Evolutionary conservation across 2,888 invertebrate species (phyloP), one percentile per base, ranked within the genome.

Genomic region (Cephonodes hylas): DNA sequence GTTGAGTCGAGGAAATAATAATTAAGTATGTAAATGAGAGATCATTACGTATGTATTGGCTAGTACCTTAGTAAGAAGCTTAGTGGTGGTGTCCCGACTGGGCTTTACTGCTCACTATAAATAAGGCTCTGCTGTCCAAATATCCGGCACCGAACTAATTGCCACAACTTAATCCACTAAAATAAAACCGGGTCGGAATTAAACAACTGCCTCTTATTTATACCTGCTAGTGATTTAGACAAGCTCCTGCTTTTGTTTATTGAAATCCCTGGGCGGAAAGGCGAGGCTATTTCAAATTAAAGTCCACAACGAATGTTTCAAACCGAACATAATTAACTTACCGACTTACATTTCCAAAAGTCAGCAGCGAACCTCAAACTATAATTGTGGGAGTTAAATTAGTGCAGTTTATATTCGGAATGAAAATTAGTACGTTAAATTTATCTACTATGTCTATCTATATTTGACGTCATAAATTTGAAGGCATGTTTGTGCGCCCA

Each of bases 101-200:
- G 77, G 79, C 74, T 78, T 82, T 74, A 76, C 71, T 68, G 46
- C 67, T 44, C 74, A 75, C 81, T 76, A 84, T 86, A 86, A 86
- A 86, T 84, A 86, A 84, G 76, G 80, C 76, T 79, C 71, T 68
- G 66, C 66, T 74, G 75, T 78, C 81, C 79, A 79, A 86, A 85
- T 82, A 83, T 81, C 84, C 83, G 77, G 77, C 77, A 70, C 77
- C 76, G 71, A 80, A 84, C 83, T 85, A 85, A 85, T 86, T 86
- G 83, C 82, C 70, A 74, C 77, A 77, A 81, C 77, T 81, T 85
- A 86, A 86, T 86, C 86, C 81, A 83, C 77, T 77, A 79, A 84
- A 86, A 84, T 84, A 84, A 87, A 86, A 84, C 78, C 73, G 72
- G 77, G 74, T 76, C 64, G 70, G 72, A 74, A 71, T 77, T 71